phyloP scores from a whole-genome alignment of 1,140 invertebrate genomes.

The Megalonaias nervosa region DNA sequence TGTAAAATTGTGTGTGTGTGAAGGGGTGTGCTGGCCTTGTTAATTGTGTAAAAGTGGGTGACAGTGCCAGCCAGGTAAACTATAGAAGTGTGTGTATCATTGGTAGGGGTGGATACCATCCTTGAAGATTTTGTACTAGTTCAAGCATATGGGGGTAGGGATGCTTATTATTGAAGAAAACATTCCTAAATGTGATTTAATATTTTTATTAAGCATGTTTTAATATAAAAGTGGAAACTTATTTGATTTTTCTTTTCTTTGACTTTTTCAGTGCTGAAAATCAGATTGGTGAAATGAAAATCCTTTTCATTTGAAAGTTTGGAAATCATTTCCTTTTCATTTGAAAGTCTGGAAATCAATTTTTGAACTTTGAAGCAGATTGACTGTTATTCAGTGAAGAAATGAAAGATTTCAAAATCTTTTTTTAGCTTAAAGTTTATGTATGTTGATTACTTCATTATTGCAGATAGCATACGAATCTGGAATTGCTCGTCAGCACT shows the following conservation, averaged over 20 bases:
- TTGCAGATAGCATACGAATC: constrained; percentile 47
- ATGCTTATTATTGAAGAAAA: background rate
- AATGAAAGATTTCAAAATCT: background rate
- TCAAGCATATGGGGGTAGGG: too few species aligned
- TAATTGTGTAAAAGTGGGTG: too few species aligned
- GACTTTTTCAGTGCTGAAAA: background rate
- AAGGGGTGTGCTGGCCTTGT: too few species aligned
- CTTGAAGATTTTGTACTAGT: too few species aligned
- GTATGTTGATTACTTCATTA: background rate
- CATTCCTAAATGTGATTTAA: too few species aligned
- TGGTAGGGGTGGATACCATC: too few species aligned
- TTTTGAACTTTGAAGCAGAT: background rate
- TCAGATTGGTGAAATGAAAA: background rate
- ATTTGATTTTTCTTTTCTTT: background rate
- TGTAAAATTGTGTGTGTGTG: too few species aligned
- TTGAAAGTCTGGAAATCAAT: background rate
- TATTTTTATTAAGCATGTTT: too few species aligned
- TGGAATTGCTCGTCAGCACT: constrained; percentile 40
- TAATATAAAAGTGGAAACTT: too few species aligned
- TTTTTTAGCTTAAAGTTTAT: background rate
- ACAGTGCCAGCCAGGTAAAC: too few species aligned
- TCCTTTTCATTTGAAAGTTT: background rate
- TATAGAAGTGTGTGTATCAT: too few species aligned
- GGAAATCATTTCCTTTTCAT: background rate
- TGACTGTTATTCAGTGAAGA: background rate